Evolutionary conservation across 2,888 invertebrate species (phyloP).

Genomic region (Limulus polyphemus): DNA sequence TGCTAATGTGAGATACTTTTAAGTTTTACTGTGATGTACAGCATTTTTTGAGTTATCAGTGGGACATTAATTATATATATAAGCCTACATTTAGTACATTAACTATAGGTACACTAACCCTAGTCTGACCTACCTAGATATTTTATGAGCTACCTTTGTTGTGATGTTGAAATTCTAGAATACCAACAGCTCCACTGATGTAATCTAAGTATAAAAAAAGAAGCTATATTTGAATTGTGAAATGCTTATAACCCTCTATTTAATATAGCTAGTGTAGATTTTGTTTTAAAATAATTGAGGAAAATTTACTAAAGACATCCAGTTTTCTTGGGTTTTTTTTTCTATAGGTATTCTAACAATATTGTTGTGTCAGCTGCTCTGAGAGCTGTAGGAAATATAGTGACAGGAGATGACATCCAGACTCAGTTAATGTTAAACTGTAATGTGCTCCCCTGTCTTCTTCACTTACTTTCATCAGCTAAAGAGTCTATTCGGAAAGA

Average conservation of each 20-base stretch:
- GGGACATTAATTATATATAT: no score
- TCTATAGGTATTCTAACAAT: constrained; percentile 59
- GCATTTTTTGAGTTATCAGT: no score
- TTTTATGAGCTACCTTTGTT: no score
- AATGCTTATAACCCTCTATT: no score
- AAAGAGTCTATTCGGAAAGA: constrained; percentile 84
- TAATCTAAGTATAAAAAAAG: no score
- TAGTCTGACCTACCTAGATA: no score
- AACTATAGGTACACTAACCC: no score
- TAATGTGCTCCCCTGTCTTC: constrained; percentile 68
- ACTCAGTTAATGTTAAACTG: constrained; percentile 90
- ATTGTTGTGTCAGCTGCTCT: constrained; percentile 82
- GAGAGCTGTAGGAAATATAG: constrained; percentile 94
- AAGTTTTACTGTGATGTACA: not conserved
- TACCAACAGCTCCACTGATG: not conserved
- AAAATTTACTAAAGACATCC: not conserved
- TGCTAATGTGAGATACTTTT: constrained; percentile 45
- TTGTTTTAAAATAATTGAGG: no score
- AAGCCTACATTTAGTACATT: no score
- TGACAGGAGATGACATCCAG: constrained; percentile 91
- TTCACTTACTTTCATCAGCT: constrained; percentile 56
- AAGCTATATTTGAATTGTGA: no score
- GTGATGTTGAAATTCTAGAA: constrained; percentile 12
- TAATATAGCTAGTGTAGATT: no score
- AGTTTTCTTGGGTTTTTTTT: constrained; percentile 3